Evolutionary conservation across 1,140 invertebrate genomes (phyloP).

Genomic region (Caerostris extrusa): DNA sequence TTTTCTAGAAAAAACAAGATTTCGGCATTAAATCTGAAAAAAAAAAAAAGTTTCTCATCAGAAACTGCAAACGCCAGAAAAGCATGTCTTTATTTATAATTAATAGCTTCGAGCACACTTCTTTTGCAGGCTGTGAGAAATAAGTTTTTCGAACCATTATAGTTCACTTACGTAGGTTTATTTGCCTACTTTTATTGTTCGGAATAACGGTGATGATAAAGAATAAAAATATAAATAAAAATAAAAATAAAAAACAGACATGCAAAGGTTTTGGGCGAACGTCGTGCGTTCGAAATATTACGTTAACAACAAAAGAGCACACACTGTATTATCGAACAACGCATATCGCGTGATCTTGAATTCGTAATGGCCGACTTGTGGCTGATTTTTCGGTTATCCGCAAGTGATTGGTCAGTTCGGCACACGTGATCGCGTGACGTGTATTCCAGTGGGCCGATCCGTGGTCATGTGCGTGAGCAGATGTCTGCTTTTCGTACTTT

Average conservation of each 20-base stretch:
- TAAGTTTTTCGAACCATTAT: conserved; percentile 21
- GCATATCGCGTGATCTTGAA: conserved; percentile 42
- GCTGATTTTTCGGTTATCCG: conserved; percentile 43
- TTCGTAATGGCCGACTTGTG: conserved; percentile 53
- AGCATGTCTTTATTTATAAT: not conserved
- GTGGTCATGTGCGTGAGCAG: conserved; percentile 66
- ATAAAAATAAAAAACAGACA: not conserved
- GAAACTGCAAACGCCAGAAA: too few relatives aligned
- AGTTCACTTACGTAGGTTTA: not conserved
- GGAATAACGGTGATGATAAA: not conserved
- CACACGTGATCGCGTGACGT: conserved; percentile 70
- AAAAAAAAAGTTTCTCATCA: too few relatives aligned
- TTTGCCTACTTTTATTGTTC: not conserved
- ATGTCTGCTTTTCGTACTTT: conserved; percentile 58
- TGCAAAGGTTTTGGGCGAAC: conserved; percentile 63
- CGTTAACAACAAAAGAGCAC: conserved; percentile 33
- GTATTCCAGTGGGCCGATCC: not conserved
- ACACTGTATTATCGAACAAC: not conserved
- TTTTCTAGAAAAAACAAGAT: too few relatives aligned
- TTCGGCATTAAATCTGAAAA: too few relatives aligned
- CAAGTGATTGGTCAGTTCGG: conserved; percentile 33
- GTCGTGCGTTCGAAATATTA: conserved; percentile 52
- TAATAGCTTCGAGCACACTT: not conserved
- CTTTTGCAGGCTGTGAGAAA: not conserved
- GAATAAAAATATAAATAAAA: too few relatives aligned